Conservation (phyloP, 2,888 invertebrate genomes). For the Candidula unifasciata region DNA sequence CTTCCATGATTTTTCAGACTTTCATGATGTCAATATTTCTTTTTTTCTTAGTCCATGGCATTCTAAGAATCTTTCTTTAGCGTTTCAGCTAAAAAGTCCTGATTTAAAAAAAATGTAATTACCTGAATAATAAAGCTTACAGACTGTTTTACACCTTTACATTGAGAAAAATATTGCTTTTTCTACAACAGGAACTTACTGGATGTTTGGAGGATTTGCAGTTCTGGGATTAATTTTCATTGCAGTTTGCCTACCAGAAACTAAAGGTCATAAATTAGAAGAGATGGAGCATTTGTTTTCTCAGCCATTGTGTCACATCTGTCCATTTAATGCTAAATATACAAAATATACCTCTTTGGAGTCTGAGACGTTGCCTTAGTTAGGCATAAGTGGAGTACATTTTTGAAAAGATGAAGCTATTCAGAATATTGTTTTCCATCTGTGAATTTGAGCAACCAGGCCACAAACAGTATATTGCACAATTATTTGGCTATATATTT, state of each 20-base stretch:
- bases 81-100: no score
- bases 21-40: no score
- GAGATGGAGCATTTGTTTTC: conserved; percentile 79
- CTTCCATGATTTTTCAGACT: no score
- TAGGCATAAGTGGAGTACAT: background rate
- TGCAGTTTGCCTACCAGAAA: conserved; percentile 80
- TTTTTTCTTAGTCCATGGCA: no score
- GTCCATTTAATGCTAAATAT: conserved; percentile 41
- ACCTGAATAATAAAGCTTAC: background rate
- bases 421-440: no score
- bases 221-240: conserved; percentile 79
- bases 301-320: conserved; percentile 57
- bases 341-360: conserved; percentile 7
- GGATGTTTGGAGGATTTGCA: conserved; percentile 80
- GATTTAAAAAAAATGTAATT: background rate
- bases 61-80: no score
- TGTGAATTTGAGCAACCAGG: no score
- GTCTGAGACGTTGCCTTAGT: background rate
- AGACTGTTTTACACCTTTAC: background rate
- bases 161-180: background rate
- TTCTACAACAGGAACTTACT: conserved; percentile 79
- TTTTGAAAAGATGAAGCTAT: no score
- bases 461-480: no score
- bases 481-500: no score
- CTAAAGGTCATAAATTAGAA: conserved; percentile 80